Base-by-base conservation (phyloP, 2,113 vertebrate genomes). In the Dipodomys merriami region DNA sequence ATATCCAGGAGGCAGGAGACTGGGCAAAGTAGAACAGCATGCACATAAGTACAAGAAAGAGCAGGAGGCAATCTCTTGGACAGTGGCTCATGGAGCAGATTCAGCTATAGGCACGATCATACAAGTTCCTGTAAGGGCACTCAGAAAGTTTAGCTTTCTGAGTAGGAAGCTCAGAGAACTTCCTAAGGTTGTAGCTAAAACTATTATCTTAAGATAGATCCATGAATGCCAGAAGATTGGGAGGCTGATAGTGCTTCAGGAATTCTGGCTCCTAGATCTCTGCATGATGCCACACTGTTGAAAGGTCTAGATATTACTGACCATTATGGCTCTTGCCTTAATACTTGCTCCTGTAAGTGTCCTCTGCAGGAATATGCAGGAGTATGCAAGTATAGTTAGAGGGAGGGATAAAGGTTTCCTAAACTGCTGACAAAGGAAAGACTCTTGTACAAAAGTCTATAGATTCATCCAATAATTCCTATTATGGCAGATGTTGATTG, bases 401-500 rank as follows among this genome's bases (percentile, higher is more conserved):
- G 20, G 29, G 27, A 77, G 73, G 68, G 74, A 33, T 35, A 60
- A 25, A 73, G 46, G 46, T 83, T 93, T 86, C 35, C 68, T 0
- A 86, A 92, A 6, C 46, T 64, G 30, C 60, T 76, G 53, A 49
- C 68, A 67, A 39, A 83, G 69, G 53, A 95, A 72, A 90, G 80
- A 88, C 49, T 46, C 2, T 95, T 94, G 33, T 69, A 39, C 39
- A 12, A 53, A 88, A 95, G 57, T 95, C 73, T 93, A 10, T 88
- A 30, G 53, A 3, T 82, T 91, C 85, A 33, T 87, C 10, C 9
- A 67, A 49, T 71, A 95, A 82, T 92, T 94, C 72, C 88, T 88
- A 83, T 96, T 94, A 80, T 93, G 74, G 86, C n/a, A 88, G 0
- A 96, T 83, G 46, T 91, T 94, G 71, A 86, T 65, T 30, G 81